A percentile compares a stretch with the other conserved stretches of the same genome.
Evolutionary conservation across 2,113 vertebrate genomes (phyloP).

Genomic region (Gadus macrocephalus): DNA sequence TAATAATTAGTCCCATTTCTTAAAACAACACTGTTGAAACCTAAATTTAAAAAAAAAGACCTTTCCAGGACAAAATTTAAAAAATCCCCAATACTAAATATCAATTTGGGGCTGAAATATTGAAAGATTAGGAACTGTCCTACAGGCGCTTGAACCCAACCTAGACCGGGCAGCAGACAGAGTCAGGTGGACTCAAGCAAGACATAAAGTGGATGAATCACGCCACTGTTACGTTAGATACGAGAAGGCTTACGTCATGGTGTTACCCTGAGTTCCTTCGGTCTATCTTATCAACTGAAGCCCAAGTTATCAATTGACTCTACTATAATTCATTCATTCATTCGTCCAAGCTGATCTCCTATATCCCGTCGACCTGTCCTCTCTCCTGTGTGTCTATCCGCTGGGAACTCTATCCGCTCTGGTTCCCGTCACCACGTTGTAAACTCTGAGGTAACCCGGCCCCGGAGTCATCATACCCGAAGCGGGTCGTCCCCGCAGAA

Average conservation of each 20-base stretch:
- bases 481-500: no score
- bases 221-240: slow-evolving; percentile 7
- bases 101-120: neutral
- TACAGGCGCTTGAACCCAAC: neutral
- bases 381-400: no score
- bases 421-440: no score
- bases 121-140: neutral
- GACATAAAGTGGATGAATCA: slow-evolving; percentile 25
- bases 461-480: no score
- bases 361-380: no score
- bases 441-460: no score
- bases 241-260: neutral
- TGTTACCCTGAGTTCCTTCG: neutral
- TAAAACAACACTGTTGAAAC: no score
- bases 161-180: neutral
- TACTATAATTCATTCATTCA: neutral
- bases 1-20: no score
- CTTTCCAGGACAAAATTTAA: no score
- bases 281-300: neutral
- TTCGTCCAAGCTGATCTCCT: slow-evolving; percentile 6
- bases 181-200: neutral
- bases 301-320: neutral
- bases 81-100: no score
- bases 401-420: no score
- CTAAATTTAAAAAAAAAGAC: no score